Conservation (phyloP, 2,113 vertebrate species). For the Hippocampus guttulatus region DNA sequence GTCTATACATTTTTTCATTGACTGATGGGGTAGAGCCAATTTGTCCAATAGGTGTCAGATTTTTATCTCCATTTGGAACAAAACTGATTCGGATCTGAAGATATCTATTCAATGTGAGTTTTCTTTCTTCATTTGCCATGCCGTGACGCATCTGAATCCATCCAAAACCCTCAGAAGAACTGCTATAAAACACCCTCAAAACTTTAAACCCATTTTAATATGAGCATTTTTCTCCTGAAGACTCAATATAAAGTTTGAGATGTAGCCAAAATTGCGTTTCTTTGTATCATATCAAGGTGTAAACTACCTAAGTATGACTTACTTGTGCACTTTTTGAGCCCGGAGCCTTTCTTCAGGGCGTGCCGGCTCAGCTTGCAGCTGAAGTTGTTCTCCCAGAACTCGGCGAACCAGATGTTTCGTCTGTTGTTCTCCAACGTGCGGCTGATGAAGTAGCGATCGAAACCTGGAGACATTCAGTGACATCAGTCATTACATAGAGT, state of each 20-base stretch:
- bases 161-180: not conserved
- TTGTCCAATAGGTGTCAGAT: too few species aligned
- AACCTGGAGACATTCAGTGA: conserved; percentile 64
- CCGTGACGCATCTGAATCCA: too few species aligned
- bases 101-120: too few species aligned
- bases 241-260: not conserved
- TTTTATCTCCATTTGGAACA: too few species aligned
- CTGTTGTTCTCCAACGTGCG: conserved; percentile 78
- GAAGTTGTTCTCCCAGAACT: conserved; percentile 84
- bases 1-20: too few species aligned
- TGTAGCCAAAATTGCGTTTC: not conserved
- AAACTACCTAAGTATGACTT: conserved; percentile 48
- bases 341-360: conserved; percentile 69
- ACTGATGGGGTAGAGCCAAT: too few species aligned
- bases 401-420: conserved; percentile 79
- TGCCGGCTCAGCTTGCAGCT: conserved; percentile 84
- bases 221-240: not conserved
- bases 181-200: not conserved
- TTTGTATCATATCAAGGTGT: not conserved
- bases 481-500: conserved; percentile 26
- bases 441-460: conserved; percentile 78
- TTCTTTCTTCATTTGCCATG: too few species aligned
- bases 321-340: conserved; percentile 87
- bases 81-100: too few species aligned
- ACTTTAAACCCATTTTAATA: not conserved